Base-by-base conservation (phyloP, 2,113 vertebrate species). In the Phyllostomus hastatus region DNA sequence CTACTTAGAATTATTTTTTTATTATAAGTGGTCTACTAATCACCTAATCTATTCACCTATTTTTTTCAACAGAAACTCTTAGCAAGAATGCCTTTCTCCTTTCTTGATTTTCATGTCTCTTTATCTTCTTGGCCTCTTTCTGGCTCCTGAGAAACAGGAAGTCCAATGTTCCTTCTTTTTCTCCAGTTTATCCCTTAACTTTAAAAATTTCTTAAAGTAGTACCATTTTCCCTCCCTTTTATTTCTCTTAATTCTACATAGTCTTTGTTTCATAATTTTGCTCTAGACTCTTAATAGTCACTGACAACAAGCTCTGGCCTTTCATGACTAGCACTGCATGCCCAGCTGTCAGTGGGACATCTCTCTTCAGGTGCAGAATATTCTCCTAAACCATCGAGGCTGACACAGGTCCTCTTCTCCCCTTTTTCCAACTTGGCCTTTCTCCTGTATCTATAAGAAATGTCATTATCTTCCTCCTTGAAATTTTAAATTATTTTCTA, bases 61-160 rank as follows among this genome's bases (percentile, higher is more conserved):
- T 87, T 38, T 38, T 64, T 59, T 87, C 48, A 81, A 6, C 38
- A 35, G 50, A 59, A 52, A 54, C 9, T 48, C 35, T 69, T 33
- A 66, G 12, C 10, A 90, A 88, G 4, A 95, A 91, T 35, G 66
- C 24, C 5, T 88, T 83, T 46, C 0, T 86, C 35, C 90, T 67
- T n/a, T 1, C 38, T n/a, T 86, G 22, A 41, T 69, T 82, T 80
- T 86, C 52, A 72, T 24, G 10, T 0, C 8, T 24, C 20, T 35
- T 86, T 46, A 28, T n/a, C 15, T 1, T 50, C 9, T 46, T 22
- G 10, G 26, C 50, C 20, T 48, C 46, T 61, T 94, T n/a, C 10
- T 50, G 73, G 54, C 28, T 82, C 7, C 72, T 85, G 31, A 72
- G 33, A 92, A 84, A 43, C 4, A 38, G 10, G 14, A 95, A 73